Evolutionary conservation across 2,113 vertebrate genomes (phyloP), one percentile per base, ranked within the genome.

Genomic region (Noctilio leporinus): DNA sequence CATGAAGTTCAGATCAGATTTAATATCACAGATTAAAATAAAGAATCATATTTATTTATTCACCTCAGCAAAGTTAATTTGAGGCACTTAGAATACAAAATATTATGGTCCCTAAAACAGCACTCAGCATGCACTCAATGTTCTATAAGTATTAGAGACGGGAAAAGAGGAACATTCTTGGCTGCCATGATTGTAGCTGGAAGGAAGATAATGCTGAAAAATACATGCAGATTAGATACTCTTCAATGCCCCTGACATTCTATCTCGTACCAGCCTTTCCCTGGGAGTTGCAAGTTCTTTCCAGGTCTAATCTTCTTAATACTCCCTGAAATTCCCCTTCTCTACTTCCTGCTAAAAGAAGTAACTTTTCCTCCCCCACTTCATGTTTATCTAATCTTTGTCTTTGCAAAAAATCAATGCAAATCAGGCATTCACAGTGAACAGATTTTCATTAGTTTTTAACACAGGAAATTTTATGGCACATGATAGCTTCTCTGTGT

Each of bases 21-120:
- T 69, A 77, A 86, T 57, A 67, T 59, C 89, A 88, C 45, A 89
- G 75, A 64, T 97, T 77, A 96, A 28, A 86, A 53, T 64, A 87
- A 16, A 75, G 5, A 89, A 73, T 75, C 10, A 40, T 62, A 59
- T 67, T 92, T 92, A 57, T 83, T 51, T 67, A 69, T 64, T 45
- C 35, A 83, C 15, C 14, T 85, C 11, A 85, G 62, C 4, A 69
- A 95, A 94, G 88, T 65, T 84, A 95, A 82, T 62, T 94, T 73
- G 30, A 88, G 19, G 11, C 2, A 30, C 26, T 64, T 83, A 62
- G 4, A 65, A 92, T 69, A 35, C 45, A 80, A 95, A 94, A 43
- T 78, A 89, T 51, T 45, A 51, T 73, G 8, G 30, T 12, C 76
- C 35, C 19, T n/a, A 76, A 28, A 35, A 77, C 2, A 69, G 24